These are phyloP conservation scores for Macrotis lagotis DNA, from an alignment of 2,113 vertebrate genomes.

Conservation along the genomic window DNA sequence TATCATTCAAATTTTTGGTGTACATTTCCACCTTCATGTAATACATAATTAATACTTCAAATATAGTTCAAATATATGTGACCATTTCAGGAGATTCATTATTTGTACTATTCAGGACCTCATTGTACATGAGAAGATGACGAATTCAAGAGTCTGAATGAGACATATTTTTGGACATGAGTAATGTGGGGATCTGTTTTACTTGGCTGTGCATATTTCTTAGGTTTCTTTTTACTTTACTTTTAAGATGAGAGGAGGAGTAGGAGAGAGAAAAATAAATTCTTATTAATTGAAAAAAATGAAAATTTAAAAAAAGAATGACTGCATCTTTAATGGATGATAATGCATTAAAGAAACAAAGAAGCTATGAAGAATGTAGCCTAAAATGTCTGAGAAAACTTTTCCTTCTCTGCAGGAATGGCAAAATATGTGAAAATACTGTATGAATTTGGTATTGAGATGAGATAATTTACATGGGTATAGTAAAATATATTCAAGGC, in stretches of 20 bases:
- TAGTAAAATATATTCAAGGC: not conserved
- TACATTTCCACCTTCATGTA: not conserved
- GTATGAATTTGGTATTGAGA: not conserved
- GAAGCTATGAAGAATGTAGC: not conserved
- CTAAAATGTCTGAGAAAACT: not conserved
- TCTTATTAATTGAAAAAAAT: not conserved
- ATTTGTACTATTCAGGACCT: not conserved
- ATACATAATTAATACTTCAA: no score
- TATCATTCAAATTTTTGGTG: not conserved
- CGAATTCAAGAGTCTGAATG: not conserved
- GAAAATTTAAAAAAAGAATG: not conserved
- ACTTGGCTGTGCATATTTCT: not conserved
- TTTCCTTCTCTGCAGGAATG: not conserved
- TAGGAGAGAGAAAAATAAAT: not conserved
- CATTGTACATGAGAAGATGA: not conserved
- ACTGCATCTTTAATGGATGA: not conserved
- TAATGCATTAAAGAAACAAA: not conserved
- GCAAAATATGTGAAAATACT: not conserved
- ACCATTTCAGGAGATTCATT: not conserved
- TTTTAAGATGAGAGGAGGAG: not conserved
- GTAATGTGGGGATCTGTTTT: not conserved
- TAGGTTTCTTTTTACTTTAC: not conserved
- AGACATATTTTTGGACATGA: not conserved
- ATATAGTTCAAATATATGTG: not conserved
- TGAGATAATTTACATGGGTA: not conserved